These are phyloP conservation scores for Drosophila trichaetosa DNA, from an alignment of 2,888 invertebrate species.

Conservation along the genomic window DNA sequence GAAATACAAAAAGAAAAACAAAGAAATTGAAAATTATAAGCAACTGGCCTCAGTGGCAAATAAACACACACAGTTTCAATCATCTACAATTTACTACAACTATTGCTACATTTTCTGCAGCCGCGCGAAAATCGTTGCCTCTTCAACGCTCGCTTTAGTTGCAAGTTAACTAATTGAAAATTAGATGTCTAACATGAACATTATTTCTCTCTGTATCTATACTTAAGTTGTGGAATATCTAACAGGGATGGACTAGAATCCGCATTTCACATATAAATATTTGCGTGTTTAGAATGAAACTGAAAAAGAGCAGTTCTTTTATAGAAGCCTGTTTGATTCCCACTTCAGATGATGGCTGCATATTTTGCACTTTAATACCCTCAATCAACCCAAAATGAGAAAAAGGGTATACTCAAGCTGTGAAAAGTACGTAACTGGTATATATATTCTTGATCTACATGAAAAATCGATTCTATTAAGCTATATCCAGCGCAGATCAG, in stretches of 20 bases:
- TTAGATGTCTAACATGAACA: too few relatives aligned
- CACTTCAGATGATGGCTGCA: neutral
- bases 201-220: neutral
- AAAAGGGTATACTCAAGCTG: neutral
- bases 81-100: conserved; percentile 30
- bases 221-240: neutral
- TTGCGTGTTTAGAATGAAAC: neutral
- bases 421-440: neutral
- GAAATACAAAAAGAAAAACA: conserved; percentile 28
- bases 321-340: neutral
- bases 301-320: neutral
- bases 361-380: neutral
- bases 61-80: conserved; percentile 37
- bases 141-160: neutral
- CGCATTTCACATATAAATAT: neutral
- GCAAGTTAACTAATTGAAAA: neutral
- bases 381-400: neutral
- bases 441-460: neutral
- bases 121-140: neutral
- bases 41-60: conserved; percentile 39
- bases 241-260: neutral
- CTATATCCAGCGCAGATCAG: neutral
- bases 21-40: conserved; percentile 70
- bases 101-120: conserved; percentile 7
- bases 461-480: neutral